phyloP scores from a whole-genome alignment of 1,140 invertebrate species.

The Macrobrachium nipponense region DNA sequence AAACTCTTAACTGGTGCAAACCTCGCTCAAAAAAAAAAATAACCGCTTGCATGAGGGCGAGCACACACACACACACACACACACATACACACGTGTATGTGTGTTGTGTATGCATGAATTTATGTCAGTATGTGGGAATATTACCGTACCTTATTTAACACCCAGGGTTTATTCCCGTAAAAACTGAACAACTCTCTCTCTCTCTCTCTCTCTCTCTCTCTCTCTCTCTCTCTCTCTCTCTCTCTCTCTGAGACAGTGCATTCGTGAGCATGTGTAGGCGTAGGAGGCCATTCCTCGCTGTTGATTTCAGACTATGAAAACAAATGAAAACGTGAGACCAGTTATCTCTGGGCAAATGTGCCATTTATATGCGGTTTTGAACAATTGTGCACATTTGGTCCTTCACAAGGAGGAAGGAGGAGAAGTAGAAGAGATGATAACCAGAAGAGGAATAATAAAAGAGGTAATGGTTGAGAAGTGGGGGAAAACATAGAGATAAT shows the following conservation, averaged over 20 bases:
- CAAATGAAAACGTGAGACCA: not conserved
- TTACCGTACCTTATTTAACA: not conserved
- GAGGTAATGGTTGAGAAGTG: not conserved
- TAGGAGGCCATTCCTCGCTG: not conserved
- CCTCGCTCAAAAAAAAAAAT: not conserved
- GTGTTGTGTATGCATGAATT: not conserved
- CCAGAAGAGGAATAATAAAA: not conserved
- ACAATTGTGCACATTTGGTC: not conserved
- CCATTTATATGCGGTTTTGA: not conserved
- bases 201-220: constrained; percentile 9
- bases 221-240: not conserved
- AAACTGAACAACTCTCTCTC: not conserved
- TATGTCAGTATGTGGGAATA: not conserved
- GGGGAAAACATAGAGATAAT: not conserved
- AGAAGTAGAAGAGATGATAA: not conserved
- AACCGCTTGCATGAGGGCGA: too few species aligned
- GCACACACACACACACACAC: constrained; percentile 12
- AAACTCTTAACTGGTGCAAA: not conserved
- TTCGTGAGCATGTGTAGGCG: not conserved
- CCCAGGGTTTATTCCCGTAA: not conserved
- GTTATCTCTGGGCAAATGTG: not conserved
- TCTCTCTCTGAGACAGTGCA: not conserved
- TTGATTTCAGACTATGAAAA: not conserved
- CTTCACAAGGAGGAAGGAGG: not conserved
- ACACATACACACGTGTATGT: not conserved